Percentiles rank a stretch among this genome's conserved stretches.
These are phyloP conservation scores for Leptodirus hochenwartii DNA, from an alignment of 2,888 invertebrate genomes.

Conservation along the genomic window DNA sequence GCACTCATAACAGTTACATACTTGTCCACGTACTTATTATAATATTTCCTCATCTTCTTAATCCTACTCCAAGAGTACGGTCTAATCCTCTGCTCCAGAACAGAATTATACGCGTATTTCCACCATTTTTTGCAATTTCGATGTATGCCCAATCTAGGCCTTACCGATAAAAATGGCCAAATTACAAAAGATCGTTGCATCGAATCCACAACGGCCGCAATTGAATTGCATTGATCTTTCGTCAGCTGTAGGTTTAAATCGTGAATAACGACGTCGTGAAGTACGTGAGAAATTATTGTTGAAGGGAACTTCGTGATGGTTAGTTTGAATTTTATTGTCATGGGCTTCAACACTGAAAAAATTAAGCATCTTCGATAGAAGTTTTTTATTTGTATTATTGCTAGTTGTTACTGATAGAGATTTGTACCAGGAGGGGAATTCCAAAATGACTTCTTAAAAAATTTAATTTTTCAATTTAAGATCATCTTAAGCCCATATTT, in stretches of 20 bases:
- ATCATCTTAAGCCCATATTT: too few species aligned
- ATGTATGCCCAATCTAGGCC: too few species aligned
- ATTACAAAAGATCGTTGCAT: conserved; percentile 47
- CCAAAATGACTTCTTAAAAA: too few species aligned
- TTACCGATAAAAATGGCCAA: conserved; percentile 30
- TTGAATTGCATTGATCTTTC: conserved; percentile 49
- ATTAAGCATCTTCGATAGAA: not conserved
- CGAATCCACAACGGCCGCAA: conserved; percentile 35
- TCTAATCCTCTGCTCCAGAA: conserved; percentile 49
- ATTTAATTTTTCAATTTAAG: too few species aligned
- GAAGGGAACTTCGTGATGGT: conserved; percentile 36
- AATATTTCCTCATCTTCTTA: conserved; percentile 45
- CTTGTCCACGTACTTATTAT: conserved; percentile 45
- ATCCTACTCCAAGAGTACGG: conserved; percentile 61
- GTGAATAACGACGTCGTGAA: conserved; percentile 51
- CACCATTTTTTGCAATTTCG: conserved; percentile 57
- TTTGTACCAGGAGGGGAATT: too few species aligned
- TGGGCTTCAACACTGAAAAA: conserved; percentile 53
- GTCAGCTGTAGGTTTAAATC: conserved; percentile 59
- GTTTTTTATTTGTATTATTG: not conserved
- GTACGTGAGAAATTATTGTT: conserved; percentile 40
- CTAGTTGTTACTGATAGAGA: too few species aligned
- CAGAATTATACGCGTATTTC: conserved; percentile 52
- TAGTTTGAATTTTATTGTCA: conserved; percentile 59
- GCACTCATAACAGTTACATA: conserved; percentile 53